These are phyloP conservation scores for Botrylloides violaceus DNA, from an alignment of 23 tunicate species.

Conservation along the genomic window DNA sequence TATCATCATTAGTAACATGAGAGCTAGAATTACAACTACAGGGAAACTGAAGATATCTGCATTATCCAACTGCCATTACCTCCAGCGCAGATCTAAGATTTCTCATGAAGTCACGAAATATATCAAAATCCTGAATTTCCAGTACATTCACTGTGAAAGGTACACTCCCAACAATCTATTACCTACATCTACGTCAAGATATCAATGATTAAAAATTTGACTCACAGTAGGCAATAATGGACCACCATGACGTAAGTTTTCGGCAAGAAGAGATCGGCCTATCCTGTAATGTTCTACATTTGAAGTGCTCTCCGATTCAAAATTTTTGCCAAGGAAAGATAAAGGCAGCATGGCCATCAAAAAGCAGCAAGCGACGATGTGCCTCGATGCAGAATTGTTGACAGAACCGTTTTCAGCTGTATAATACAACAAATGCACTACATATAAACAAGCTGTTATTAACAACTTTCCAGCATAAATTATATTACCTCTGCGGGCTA, in stretches of 20 bases:
- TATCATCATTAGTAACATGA: too few species aligned
- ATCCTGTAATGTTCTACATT: slow-evolving; percentile 8
- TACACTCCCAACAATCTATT: too few species aligned
- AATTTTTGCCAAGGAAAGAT: not conserved
- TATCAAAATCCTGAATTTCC: too few species aligned
- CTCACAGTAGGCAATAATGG: slow-evolving; percentile 7
- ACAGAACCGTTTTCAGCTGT: slow-evolving; percentile 27
- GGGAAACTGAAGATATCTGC: too few species aligned
- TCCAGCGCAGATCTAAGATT: too few species aligned
- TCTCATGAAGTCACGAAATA: too few species aligned
- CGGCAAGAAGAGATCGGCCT: slow-evolving; percentile 41
- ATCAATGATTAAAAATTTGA: too few species aligned
- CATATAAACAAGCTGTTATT: not conserved
- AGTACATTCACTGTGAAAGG: too few species aligned
- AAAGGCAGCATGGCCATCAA: slow-evolving; percentile 34
- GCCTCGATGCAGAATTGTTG: slow-evolving; percentile 16
- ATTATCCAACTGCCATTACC: too few species aligned
- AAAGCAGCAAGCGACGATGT: slow-evolving; percentile 39
- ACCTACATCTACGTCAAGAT: too few species aligned
- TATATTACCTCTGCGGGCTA: not conserved
- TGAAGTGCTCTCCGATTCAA: not conserved
- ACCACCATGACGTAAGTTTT: not conserved
- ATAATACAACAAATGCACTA: not conserved
- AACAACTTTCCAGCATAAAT: too few species aligned
- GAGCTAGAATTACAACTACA: too few species aligned